Conservation (phyloP, 2,797 vertebrate species). For the Knipowitschia caucasica region DNA sequence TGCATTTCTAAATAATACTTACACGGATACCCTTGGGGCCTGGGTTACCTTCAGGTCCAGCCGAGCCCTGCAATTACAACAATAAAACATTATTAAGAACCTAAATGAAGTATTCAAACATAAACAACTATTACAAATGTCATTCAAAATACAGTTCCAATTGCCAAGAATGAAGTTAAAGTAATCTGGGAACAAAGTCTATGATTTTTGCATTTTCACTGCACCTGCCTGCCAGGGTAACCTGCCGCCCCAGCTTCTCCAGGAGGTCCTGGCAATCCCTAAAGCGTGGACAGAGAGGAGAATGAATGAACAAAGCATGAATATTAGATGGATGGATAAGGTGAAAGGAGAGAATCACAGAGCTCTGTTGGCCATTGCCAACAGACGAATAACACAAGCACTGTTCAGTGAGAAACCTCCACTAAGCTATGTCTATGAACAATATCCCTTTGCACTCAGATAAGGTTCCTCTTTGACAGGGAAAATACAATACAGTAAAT, state of each 20-base stretch:
- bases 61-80: conserved; percentile 82
- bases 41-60: conserved; percentile 90
- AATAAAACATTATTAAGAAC: background rate
- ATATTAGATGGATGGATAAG: conserved; percentile 64
- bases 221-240: conserved; percentile 99
- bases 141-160: background rate
- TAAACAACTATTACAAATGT: background rate
- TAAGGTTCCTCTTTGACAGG: background rate
- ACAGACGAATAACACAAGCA: conserved; percentile 67
- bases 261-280: conserved; percentile 86
- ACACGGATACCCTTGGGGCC: conserved; percentile 93
- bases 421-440: conserved; percentile 30
- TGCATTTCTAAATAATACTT: conserved; percentile 81
- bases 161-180: background rate
- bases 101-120: background rate
- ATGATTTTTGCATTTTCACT: conserved; percentile 80
- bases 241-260: conserved; percentile 85
- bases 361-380: conserved; percentile 42
- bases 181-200: conserved; percentile 48
- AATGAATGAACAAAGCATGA: conserved; percentile 55
- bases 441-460: conserved; percentile 35
- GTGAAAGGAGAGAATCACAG: conserved; percentile 65
- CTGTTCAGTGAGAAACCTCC: conserved; percentile 59
- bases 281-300: conserved; percentile 49
- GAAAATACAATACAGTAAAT: background rate